Evolutionary conservation across 2,888 invertebrate genomes (phyloP), one percentile per base, ranked within the genome.

Genomic region (Silvanus unidentatus): DNA sequence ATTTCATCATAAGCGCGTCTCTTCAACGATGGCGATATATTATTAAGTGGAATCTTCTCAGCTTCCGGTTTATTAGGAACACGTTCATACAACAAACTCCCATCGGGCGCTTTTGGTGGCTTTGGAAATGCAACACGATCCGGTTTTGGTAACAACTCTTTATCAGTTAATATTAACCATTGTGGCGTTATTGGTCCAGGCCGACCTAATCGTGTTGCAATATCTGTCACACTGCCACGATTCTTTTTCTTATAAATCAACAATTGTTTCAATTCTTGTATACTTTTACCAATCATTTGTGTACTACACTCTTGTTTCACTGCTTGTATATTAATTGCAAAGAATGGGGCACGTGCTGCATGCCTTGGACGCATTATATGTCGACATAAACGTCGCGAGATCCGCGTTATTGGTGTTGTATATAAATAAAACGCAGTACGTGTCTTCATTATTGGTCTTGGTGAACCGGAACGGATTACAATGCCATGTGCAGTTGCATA

Each of bases 391-490:
- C 91, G 79, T 49, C 96, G 82, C 43, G 95, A 93, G 52, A 94
- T 83, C 59, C 92, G 81, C 48, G 95, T 94, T 68, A 92, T 79
- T 47, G 91, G 86, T 63, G 94, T 93, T 43, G 91, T 94, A 71
- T 89, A 86, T 66, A 96, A 78, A 77, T 93, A 95, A 77, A 97
- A 96, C 48, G 96, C 95, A 57, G 95, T 93, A 65, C 96, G 82
- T 42, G 96, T 96, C 77, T 96, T 96, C 93, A 95, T 93, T 37
- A 96, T 92, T 42, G 96, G 95, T 44, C 94, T 80, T 47, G 94
- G 87, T 39, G 87, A 86, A 50, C 85, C 83, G 10, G 85, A 77
- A 54, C 85, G 76, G 63, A 89, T 80, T 44, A 84, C 79, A 48
- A 79, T 75, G 47, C 90, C 90, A 74, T 96, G 96, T 45, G 91